Evolutionary conservation across 92 coral and sea anemone species (phyloP).

Genomic region (Virgularia gustaviana): DNA sequence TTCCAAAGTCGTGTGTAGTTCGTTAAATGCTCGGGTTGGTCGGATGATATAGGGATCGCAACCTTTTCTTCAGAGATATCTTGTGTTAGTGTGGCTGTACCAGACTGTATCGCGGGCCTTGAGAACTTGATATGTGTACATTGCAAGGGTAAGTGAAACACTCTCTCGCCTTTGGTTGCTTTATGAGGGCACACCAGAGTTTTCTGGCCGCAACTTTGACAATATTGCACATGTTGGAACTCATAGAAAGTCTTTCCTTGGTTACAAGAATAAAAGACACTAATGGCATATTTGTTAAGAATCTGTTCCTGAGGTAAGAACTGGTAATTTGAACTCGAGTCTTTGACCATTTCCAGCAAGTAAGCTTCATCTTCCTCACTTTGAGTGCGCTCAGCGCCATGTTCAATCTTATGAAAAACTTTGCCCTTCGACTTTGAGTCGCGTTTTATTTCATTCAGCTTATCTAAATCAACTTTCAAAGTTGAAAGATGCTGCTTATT

Average conservation of each 20-base stretch:
- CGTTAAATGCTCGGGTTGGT: neutral
- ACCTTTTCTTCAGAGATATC: neutral
- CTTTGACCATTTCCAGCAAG: slow-evolving; percentile 83
- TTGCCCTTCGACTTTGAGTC: slow-evolving; percentile 36
- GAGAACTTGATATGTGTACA: slow-evolving; percentile 88
- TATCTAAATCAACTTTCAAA: slow-evolving; percentile 67
- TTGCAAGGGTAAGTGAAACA: slow-evolving; percentile 83
- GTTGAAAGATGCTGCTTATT: slow-evolving; percentile 72
- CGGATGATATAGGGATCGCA: neutral
- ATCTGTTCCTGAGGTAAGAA: slow-evolving; percentile 87
- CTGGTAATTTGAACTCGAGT: slow-evolving; percentile 72
- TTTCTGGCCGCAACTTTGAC: slow-evolving; percentile 89
- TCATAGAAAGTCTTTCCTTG: slow-evolving; percentile 95
- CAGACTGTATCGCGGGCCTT: slow-evolving; percentile 76
- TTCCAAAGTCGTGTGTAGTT: slow-evolving; percentile 27
- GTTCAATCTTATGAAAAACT: neutral
- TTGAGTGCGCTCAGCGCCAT: neutral
- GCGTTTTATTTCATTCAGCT: slow-evolving; percentile 54
- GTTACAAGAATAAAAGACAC: slow-evolving; percentile 84
- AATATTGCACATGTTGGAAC: slow-evolving; percentile 84
- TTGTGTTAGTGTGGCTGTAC: neutral
- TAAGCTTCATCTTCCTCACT: slow-evolving; percentile 79
- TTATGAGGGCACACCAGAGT: slow-evolving; percentile 94
- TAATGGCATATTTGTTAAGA: slow-evolving; percentile 92
- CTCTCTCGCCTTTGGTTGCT: slow-evolving; percentile 60